Evolutionary conservation across 2,888 invertebrate genomes (phyloP).

Genomic region (Cancer borealis): DNA sequence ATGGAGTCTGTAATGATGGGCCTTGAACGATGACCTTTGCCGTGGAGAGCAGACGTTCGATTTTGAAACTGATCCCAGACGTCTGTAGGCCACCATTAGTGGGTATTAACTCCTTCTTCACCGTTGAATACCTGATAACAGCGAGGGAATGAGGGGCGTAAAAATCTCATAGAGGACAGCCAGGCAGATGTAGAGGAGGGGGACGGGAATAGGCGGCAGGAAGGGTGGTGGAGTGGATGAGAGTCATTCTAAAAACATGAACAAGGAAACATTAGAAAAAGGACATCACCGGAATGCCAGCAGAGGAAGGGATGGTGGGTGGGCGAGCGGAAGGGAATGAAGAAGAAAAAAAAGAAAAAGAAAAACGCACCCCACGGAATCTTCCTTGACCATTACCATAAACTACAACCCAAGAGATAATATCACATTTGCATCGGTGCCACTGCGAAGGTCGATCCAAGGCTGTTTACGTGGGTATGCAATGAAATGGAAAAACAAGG

Average conservation of each 20-base stretch:
- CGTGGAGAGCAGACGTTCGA: background rate
- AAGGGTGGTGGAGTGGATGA: background rate
- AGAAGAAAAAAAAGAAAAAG: background rate
- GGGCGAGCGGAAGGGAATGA: too few species aligned
- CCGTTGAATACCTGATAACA: background rate
- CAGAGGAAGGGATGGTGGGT: background rate
- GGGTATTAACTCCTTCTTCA: slow-evolving; percentile 21
- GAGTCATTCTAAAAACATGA: slow-evolving; percentile 12
- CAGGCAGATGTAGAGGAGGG: background rate
- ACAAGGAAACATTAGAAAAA: background rate
- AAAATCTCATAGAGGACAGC: background rate
- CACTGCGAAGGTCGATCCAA: slow-evolving; percentile 5
- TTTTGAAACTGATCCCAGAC: slow-evolving; percentile 10
- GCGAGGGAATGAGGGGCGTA: background rate
- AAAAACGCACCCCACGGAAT: background rate
- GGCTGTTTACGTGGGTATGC: background rate
- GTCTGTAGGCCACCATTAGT: background rate
- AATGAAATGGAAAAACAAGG: background rate
- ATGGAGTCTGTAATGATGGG: background rate
- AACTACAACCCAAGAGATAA: background rate
- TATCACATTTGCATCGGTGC: slow-evolving; percentile 22
- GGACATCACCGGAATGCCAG: background rate
- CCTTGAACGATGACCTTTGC: background rate
- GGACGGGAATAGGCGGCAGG: background rate
- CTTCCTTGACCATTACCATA: slow-evolving; percentile 14